Evolutionary conservation across 2,113 vertebrate genomes (phyloP).

Genomic region (Laterallus jamaicensis): DNA sequence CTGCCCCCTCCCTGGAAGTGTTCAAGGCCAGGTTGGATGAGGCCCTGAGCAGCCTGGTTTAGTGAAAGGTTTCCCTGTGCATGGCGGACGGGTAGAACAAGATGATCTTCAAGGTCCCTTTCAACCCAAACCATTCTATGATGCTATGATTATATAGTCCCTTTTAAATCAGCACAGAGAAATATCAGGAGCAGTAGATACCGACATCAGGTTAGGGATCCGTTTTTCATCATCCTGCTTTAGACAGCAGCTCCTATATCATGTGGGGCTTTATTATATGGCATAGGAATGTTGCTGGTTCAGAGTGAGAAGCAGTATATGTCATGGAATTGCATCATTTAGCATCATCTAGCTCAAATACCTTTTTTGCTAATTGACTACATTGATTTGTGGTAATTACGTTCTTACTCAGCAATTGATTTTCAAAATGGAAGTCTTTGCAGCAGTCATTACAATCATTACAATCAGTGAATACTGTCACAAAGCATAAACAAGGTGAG

Average conservation of each 20-base stretch:
- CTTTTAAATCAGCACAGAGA: not conserved
- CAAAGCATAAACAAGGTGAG: not conserved
- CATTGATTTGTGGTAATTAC: not conserved
- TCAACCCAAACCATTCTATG: too few species aligned
- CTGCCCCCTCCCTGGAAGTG: too few species aligned
- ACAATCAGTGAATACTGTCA: not conserved
- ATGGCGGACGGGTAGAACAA: too few species aligned
- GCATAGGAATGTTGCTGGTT: rapidly evolving
- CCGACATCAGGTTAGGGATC: rapidly evolving
- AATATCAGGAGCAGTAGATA: not conserved
- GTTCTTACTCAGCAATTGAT: not conserved
- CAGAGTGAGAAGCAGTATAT: not conserved
- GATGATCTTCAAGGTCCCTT: too few species aligned
- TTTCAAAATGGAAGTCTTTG: not conserved
- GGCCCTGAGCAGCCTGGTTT: too few species aligned
- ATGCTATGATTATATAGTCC: not conserved
- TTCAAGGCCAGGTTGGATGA: too few species aligned
- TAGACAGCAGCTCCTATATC: not conserved
- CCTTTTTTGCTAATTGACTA: not conserved
- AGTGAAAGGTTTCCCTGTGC: too few species aligned
- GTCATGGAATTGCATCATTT: not conserved
- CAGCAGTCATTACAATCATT: not conserved
- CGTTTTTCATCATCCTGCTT: not conserved
- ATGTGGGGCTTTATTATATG: not conserved
- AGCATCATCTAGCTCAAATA: not conserved